These are phyloP conservation scores for Holcopasites calliopsidis DNA, from an alignment of 1,140 invertebrate genomes.

Conservation along the genomic window DNA sequence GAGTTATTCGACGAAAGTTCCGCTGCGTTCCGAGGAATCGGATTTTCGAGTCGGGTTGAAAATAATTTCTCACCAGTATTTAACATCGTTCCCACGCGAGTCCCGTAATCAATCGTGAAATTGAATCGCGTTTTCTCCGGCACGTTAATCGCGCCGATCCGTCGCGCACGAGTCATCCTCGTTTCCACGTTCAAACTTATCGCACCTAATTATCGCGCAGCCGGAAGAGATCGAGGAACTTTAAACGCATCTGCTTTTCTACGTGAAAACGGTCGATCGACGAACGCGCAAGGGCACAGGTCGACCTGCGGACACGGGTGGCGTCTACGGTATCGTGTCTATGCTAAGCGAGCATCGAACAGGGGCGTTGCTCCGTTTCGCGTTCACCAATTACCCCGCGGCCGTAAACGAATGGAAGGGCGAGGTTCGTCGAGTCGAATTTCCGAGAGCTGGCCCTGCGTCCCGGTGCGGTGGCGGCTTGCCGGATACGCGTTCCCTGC, in stretches of 20 bases:
- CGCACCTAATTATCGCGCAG: too few species aligned
- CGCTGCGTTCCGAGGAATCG: too few species aligned
- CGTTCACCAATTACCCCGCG: conserved; percentile 44
- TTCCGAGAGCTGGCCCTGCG: conserved; percentile 52
- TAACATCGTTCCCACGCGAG: too few species aligned
- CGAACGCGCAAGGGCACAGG: background rate
- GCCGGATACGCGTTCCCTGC: conserved; percentile 76
- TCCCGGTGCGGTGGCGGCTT: conserved; percentile 53
- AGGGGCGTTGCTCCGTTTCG: conserved; percentile 19
- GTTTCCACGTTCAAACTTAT: background rate
- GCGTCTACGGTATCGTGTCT: background rate
- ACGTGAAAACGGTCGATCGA: background rate
- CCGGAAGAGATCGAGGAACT: too few species aligned
- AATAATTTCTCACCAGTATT: too few species aligned
- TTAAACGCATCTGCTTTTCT: too few species aligned
- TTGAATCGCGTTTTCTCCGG: background rate
- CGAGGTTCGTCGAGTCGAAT: conserved; percentile 25
- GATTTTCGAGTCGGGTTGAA: too few species aligned
- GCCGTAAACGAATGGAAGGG: conserved; percentile 15
- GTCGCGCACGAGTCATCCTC: background rate
- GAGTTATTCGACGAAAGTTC: too few species aligned
- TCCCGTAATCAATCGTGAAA: too few species aligned
- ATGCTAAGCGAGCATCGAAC: conserved; percentile 22
- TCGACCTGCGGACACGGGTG: conserved; percentile 17
- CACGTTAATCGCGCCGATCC: conserved; percentile 5